Conservation (phyloP, 2,797 vertebrate genomes). For the Mallotus villosus region DNA sequence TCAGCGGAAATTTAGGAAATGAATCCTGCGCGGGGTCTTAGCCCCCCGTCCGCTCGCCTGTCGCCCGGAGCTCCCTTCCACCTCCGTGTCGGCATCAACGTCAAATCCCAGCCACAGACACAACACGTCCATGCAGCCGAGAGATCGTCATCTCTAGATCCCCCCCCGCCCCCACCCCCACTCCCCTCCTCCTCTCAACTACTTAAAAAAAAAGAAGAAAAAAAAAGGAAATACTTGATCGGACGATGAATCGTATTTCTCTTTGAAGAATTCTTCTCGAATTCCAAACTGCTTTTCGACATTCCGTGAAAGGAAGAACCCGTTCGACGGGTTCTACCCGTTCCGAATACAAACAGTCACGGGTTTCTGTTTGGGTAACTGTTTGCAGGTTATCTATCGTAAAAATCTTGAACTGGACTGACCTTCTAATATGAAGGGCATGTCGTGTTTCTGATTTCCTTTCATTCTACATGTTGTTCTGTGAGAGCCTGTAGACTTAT, state of each 20-base stretch:
- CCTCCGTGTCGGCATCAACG: constrained; percentile 22
- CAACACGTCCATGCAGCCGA: not conserved
- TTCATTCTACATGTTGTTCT: constrained; percentile 19
- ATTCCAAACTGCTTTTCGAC: no score
- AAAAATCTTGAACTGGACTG: not conserved
- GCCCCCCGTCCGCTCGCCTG: constrained; percentile 24
- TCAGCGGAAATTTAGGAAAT: constrained; percentile 52
- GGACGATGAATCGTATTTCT: no score
- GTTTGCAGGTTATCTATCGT: no score
- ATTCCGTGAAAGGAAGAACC: no score
- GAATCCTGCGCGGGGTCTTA: constrained; percentile 39
- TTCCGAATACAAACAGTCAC: no score
- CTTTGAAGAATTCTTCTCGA: no score
- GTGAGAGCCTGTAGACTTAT: constrained; percentile 28
- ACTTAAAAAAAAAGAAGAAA: no score
- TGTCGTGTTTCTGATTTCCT: constrained; percentile 31
- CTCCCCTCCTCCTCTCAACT: no score
- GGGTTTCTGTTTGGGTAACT: no score
- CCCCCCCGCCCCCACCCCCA: no score
- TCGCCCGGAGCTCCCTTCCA: constrained; percentile 31
- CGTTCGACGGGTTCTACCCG: no score
- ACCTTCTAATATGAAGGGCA: constrained; percentile 21
- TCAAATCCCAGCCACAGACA: constrained; percentile 37
- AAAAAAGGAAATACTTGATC: not conserved
- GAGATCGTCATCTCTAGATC: not conserved